phyloP scores from a whole-genome alignment of 2,113 vertebrate species.

The Psilopsiagon aurifrons region DNA sequence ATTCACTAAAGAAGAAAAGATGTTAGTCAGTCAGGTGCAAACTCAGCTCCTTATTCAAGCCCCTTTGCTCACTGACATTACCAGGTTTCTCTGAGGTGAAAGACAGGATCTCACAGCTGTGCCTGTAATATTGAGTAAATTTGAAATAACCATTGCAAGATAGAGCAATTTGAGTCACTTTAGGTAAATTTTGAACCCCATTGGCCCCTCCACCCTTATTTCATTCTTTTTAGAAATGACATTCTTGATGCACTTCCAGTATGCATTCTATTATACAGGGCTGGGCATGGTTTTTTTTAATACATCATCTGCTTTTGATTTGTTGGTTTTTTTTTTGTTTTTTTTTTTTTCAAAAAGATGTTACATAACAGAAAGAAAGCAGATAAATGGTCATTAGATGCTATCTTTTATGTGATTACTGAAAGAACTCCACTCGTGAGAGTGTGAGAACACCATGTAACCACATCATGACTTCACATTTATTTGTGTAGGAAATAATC shows the following conservation, averaged over 20 bases:
- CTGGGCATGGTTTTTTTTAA: background rate
- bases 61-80: background rate
- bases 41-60: background rate
- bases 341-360: background rate
- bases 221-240: background rate
- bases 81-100: background rate
- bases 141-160: background rate
- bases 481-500: background rate
- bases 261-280: background rate
- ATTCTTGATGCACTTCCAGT: background rate
- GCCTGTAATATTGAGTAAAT: background rate
- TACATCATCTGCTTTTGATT: background rate
- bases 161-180: background rate
- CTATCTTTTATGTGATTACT: background rate
- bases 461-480: background rate
- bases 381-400: background rate
- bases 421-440: background rate
- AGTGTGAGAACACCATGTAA: background rate
- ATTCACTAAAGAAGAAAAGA: background rate
- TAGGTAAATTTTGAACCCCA: background rate
- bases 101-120: background rate
- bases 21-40: background rate
- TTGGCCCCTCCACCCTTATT: fast-evolving
- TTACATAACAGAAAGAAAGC: background rate
- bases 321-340: no score